Evolutionary conservation across 30 jellyfish, hydroid and myxozoan species (phyloP), one percentile per base, ranked within the genome.

Genomic region (Hydractinia symbiolongicarpus): DNA sequence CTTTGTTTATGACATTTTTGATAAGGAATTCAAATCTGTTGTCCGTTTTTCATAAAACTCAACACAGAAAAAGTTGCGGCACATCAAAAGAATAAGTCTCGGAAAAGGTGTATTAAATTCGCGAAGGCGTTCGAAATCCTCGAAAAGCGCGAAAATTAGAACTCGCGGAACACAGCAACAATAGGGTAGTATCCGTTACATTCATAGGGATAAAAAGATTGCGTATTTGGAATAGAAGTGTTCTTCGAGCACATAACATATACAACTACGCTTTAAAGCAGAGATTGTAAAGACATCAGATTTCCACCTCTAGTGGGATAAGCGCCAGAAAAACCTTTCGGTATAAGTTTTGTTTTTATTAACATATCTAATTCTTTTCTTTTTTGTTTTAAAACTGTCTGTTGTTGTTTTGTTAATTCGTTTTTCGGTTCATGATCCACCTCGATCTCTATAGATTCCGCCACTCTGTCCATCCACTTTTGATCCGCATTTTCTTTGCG

Each of bases 301-400:
- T 57, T 54, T n/a, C 97, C 97, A 15, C 89, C 69, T 75, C 80
- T 81, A 13, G 97, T 90, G 20, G 94, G 95, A 78, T 80, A 90
- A 1, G 93, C 58, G 30, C 95, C 97, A 4, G 97, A 90, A 68
- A 90, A 90, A 17, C 97, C 97, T 61, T 78, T 82, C 44, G 97
- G 97, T 14, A 90, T 78, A 20, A 90, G 55, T 4, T 88, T 89
- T 7, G 19, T 77, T 61, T 84, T 86, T 20, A 90, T 55, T 49
- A 90, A 40, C 57, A 21, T 44, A 40, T 74, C 62, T 61, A 90
- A 80, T 54, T 90, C 90, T 49, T 62, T 85, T 60, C 73, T 81
- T 20, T 81, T 49, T 11, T 20, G 8, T 14, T 77, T 79, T 54
- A 83, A 49, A 7, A 14, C 14, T 54, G 44, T 58, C 21, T 62